Evolutionary conservation across 1,140 invertebrate species (phyloP), one percentile per base, ranked within the genome.

Genomic region (Forficula auricularia): DNA sequence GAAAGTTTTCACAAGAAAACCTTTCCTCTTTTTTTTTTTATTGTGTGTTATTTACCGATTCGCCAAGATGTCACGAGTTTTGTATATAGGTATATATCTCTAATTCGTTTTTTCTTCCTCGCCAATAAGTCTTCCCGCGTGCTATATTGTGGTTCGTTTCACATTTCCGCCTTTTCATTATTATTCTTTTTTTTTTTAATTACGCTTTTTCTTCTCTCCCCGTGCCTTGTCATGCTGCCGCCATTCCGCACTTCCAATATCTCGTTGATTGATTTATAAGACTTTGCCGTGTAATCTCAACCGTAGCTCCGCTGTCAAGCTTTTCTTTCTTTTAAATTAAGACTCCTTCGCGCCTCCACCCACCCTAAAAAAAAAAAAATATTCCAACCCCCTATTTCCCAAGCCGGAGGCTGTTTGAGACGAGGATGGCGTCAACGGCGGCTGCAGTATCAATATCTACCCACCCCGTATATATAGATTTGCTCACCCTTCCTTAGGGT

Each of bases 121-220:
- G 35, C 35, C 16, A 9, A 9, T 9, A 32, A 9, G 31, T 9
- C 31, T 32, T 9, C 9, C n/a, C 9, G n/a, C n/a, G n/a, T 9
- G n/a, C 9, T n/a, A 6, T 14, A 18, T 15, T 36, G 13, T 36
- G 35, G 16, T 15, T 15, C 8, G 35, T 36, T 36, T 36, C 35
- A 18, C 8, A 14, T 18, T 18, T 14, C 35, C 35, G 35, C n/a
- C 13, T 18, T 6, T 27, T 27, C 10, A 27, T 27, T 27, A 6
- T 36, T 14, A 6, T 36, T 36, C n/a, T 36, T 27, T 27, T 18
- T 36, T 14, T 36, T 36, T 36, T 36, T 36, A 27, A 27, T 27
- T 27, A 27, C 10, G 35, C 35, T 15, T 36, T 15, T 36, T 36
- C 4, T 36, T 36, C 35, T 18, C 4, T 18, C 35, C 35, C 35